Evolutionary conservation across 2,888 invertebrate species (phyloP), one percentile per base, ranked within the genome.

Genomic region (Tiliacea aurago): DNA sequence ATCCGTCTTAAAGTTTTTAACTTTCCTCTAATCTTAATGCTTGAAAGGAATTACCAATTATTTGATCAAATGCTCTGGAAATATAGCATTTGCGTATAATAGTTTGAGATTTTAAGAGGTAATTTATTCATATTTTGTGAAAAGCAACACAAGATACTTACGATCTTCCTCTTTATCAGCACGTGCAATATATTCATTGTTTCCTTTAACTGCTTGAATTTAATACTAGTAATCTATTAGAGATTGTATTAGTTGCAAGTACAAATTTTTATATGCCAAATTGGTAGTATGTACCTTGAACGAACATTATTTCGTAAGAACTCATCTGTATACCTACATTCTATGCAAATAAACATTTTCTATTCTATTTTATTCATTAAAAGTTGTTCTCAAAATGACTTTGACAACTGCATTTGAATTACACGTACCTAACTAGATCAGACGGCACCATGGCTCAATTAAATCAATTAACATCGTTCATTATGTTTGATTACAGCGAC

Each of bases 391-490:
- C 49, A 43, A 74, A 80, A 75, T 41, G 0, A 43, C 43, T 56
- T 65, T 56, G 56, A 41, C 43, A 62, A 49, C 45, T 81, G 33
- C 41, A 77, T 65, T 71, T 77, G 59, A 61, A 81, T 67, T 49
- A 56, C 33, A 45, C 20, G 13, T n/a, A 70, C 53, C n/a, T n/a
- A 70, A 49, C 28, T 49, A 56, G 20, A 18, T 28, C 47, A 68
- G 59, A 66, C 45, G n/a, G n/a, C 67, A 67, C 69, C 49, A 66
- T 70, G 49, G 76, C 76, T 71, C 66, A 78, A 86, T 86, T 73
- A 81, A 78, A 84, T 80, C 85, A 79, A 79, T 82, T 82, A 77
- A 68, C 82, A 69, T 73, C 71, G 61, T 82, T 80, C 53, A 80
- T 78, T 82, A 82, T 76, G 82, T 77, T 75, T 78, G 78, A 84